phyloP scores from a whole-genome alignment of 2,113 vertebrate genomes.

The Mastomys natalensis region DNA sequence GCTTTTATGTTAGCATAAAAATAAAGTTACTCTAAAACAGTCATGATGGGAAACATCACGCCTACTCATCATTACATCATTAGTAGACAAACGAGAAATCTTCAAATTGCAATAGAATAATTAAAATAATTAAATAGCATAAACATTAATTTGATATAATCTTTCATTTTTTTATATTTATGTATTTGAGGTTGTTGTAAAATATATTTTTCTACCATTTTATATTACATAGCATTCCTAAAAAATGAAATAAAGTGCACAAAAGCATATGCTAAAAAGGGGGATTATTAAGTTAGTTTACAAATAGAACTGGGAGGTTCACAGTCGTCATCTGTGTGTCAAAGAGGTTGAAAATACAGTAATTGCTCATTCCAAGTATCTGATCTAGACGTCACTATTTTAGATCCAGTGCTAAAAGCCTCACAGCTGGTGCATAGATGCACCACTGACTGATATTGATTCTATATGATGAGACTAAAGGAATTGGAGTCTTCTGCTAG shows the following conservation, averaged over 20 bases:
- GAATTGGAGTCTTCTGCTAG: not conserved
- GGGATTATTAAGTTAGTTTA: not conserved
- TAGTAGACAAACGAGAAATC: not conserved
- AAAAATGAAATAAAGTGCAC: not conserved
- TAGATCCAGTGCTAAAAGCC: not conserved
- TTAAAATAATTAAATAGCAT: not conserved
- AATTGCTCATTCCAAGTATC: no score
- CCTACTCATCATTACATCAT: not conserved
- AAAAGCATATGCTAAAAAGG: not conserved
- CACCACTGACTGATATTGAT: not conserved
- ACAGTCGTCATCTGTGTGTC: no score
- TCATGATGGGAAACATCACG: not conserved
- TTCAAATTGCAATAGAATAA: not conserved
- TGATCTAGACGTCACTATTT: no score
- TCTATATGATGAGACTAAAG: not conserved
- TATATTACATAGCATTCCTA: not conserved
- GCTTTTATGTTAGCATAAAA: not conserved
- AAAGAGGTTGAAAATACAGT: no score
- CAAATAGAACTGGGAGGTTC: no score
- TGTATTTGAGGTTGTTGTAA: not conserved
- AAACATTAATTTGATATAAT: no score
- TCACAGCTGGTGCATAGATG: no score
- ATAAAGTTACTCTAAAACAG: not conserved
- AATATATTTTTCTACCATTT: not conserved
- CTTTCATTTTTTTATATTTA: not conserved